These are phyloP conservation scores for Abscondita cerata DNA, from an alignment of 2,888 invertebrate species.

Conservation along the genomic window DNA sequence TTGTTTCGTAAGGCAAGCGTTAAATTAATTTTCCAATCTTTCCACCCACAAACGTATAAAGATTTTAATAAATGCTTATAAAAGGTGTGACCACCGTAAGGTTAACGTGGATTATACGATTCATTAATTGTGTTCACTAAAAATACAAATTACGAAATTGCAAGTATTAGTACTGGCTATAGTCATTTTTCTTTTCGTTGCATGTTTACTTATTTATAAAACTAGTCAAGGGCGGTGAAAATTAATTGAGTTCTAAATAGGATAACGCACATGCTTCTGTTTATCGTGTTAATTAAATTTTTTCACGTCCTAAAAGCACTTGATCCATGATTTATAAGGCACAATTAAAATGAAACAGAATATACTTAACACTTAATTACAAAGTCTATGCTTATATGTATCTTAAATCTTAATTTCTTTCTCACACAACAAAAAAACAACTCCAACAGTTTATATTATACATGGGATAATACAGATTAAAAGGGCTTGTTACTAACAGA, in stretches of 20 bases:
- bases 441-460: no score
- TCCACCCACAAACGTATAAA: no score
- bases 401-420: constrained; percentile 18
- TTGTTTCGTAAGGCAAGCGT: no score
- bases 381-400: not conserved
- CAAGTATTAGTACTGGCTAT: no score
- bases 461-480: no score
- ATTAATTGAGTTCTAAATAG: constrained; percentile 15
- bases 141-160: no score
- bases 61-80: no score
- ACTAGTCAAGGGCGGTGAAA: constrained; percentile 19
- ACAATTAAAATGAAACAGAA: constrained; percentile 19
- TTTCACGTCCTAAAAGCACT: constrained; percentile 9
- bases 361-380: constrained; percentile 17
- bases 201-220: constrained; percentile 5
- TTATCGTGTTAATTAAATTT: constrained; percentile 22
- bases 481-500: no score
- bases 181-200: constrained; percentile 14
- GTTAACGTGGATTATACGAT: no score
- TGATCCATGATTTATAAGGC: constrained; percentile 14
- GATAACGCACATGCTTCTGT: constrained; percentile 13
- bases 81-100: no score
- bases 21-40: no score
- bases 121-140: no score
- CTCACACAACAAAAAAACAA: constrained; percentile 9